phyloP scores from a whole-genome alignment of 2,888 invertebrate species.

The Limnephilus rhombicus region DNA sequence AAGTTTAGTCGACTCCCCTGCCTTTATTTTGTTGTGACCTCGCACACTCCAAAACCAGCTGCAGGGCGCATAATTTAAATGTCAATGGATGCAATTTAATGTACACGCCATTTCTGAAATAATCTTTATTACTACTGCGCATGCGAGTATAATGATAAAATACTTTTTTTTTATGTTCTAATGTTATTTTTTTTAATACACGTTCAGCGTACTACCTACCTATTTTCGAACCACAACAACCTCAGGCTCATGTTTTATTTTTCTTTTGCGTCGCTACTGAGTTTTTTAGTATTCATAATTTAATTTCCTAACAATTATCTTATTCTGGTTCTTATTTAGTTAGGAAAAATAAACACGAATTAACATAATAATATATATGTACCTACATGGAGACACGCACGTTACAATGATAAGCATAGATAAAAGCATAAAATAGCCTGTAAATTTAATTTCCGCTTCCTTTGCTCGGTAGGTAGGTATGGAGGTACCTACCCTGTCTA shows the following conservation, averaged over 20 bases:
- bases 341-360: neutral
- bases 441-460: neutral
- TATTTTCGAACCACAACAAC: constrained; percentile 1
- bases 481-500: neutral
- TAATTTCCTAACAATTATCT: neutral
- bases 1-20: constrained; percentile 2
- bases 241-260: neutral
- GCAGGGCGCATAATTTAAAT: neutral
- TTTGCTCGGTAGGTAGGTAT: neutral
- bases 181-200: too few relatives aligned
- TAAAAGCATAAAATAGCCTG: neutral
- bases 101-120: neutral
- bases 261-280: neutral
- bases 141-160: neutral
- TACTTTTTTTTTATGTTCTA: too few relatives aligned
- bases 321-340: neutral
- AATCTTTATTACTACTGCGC: neutral
- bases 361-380: neutral
- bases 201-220: too few relatives aligned
- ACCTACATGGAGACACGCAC: neutral
- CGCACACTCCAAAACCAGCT: constrained; percentile 37
- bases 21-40: neutral
- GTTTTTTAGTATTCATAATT: neutral
- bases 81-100: neutral
- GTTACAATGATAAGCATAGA: neutral